Percentiles rank a stretch among this genome's conserved stretches.
phyloP scores from a whole-genome alignment of 37 sponge, comb jelly and placozoan species.

The Spongilla lacustris region DNA sequence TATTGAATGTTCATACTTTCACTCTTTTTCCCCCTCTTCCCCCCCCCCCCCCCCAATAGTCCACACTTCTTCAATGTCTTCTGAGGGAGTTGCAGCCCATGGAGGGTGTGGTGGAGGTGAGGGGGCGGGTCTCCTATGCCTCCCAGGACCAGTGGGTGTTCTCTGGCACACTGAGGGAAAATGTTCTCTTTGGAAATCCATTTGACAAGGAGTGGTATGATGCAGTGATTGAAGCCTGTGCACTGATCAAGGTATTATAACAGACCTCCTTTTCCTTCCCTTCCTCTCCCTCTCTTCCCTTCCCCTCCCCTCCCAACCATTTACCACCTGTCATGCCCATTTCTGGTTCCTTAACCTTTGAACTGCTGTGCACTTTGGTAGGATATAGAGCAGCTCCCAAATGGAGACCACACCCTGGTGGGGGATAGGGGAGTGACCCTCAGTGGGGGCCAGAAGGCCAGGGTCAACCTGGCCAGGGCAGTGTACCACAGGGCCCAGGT shows the following conservation, averaged over 20 bases:
- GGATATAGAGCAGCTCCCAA: slow-evolving; percentile 68
- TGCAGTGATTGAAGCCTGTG: slow-evolving; percentile 37
- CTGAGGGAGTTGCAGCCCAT: slow-evolving; percentile 53
- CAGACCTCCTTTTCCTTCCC: slow-evolving; percentile 64
- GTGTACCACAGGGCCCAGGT: slow-evolving; percentile 75
- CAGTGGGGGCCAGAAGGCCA: slow-evolving; percentile 95
- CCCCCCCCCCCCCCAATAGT: slow-evolving; percentile 21
- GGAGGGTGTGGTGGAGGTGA: slow-evolving; percentile 35
- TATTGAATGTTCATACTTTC: no score
- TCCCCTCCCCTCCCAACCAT: neutral
- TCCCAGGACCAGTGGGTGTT: slow-evolving; percentile 79
- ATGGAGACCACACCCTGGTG: slow-evolving; percentile 83
- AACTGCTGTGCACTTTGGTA: neutral
- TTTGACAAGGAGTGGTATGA: slow-evolving; percentile 15
- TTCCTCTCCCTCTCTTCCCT: neutral
- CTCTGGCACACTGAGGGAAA: slow-evolving; percentile 71
- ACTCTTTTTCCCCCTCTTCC: no score
- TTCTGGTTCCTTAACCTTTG: no score
- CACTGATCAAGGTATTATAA: slow-evolving; percentile 65
- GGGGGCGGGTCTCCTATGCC: slow-evolving; percentile 58
- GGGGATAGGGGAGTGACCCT: slow-evolving; percentile 91
- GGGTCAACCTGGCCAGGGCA: slow-evolving; percentile 89
- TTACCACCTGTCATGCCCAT: no score
- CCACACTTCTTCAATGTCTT: slow-evolving; percentile 63
- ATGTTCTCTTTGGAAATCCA: slow-evolving; percentile 70